These are phyloP conservation scores for Sminthopsis crassicaudata DNA, from an alignment of 2,113 vertebrate genomes.

Conservation along the genomic window DNA sequence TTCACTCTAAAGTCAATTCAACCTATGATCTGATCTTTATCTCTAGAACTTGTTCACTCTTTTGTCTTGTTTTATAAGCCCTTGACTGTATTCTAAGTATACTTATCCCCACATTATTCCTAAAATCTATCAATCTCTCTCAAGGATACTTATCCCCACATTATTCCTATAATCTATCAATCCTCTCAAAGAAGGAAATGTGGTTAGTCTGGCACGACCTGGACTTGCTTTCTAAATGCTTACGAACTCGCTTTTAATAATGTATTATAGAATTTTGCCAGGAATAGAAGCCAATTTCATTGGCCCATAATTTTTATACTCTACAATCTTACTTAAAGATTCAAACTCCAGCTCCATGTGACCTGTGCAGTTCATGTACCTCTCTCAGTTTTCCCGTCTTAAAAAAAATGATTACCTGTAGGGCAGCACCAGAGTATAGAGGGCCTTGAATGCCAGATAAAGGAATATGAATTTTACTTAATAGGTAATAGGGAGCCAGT, in stretches of 20 bases:
- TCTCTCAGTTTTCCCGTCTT: background rate
- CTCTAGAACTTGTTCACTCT: too few species aligned
- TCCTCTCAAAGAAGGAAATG: too few species aligned
- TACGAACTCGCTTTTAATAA: background rate
- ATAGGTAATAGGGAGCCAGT: background rate
- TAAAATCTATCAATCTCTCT: too few species aligned
- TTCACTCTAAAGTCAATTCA: too few species aligned
- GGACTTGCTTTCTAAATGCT: background rate
- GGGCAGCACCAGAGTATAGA: background rate
- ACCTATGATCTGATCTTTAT: too few species aligned
- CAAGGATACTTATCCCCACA: too few species aligned
- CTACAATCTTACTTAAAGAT: background rate
- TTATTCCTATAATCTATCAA: too few species aligned
- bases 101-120: too few species aligned
- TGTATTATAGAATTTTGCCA: background rate
- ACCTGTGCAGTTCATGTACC: background rate
- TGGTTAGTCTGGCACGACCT: too few species aligned
- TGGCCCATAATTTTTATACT: background rate
- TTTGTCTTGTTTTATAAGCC: too few species aligned
- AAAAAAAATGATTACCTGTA: conserved; percentile 2
- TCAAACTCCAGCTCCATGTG: background rate
- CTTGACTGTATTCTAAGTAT: too few species aligned
- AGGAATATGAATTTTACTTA: background rate
- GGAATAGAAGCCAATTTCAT: background rate
- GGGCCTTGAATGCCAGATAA: background rate